Evolutionary conservation across 1,140 invertebrate species (phyloP).

Genomic region (Hermetia illucens): DNA sequence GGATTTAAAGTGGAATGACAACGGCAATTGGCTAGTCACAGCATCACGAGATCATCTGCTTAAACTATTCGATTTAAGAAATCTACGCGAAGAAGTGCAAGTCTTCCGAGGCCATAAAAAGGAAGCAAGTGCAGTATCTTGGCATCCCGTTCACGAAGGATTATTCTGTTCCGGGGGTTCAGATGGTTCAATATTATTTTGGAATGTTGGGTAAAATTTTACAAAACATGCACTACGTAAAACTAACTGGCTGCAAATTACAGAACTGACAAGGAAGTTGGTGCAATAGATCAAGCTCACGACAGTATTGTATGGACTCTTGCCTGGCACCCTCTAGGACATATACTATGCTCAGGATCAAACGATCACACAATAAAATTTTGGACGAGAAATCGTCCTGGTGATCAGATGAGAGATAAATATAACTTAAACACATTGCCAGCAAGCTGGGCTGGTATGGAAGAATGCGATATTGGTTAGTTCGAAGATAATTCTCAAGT

Average conservation of each 20-base stretch:
- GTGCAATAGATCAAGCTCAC: conserved; percentile 94
- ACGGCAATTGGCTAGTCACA: conserved; percentile 99
- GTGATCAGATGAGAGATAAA: conserved; percentile 95
- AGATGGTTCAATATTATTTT: conserved; percentile 95
- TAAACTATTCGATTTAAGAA: conserved; percentile 96
- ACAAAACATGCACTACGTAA: too few species aligned
- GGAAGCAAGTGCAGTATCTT: conserved; percentile 91
- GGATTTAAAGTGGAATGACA: conserved; percentile 98
- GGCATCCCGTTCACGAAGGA: conserved; percentile 95
- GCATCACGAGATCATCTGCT: conserved; percentile 94
- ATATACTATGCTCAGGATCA: conserved; percentile 94
- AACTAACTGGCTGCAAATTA: conserved; percentile 10
- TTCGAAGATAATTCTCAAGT: conserved; percentile 8
- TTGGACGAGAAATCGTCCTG: conserved; percentile 97
- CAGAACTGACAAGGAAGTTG: conserved; percentile 94
- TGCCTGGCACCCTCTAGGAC: conserved; percentile 97
- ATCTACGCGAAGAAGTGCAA: conserved; percentile 85
- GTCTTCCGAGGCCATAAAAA: conserved; percentile 97
- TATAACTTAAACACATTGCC: conserved; percentile 91
- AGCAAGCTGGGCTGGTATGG: conserved; percentile 50
- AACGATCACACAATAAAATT: conserved; percentile 99
- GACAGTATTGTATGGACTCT: conserved; percentile 98
- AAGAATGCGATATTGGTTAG: conserved; percentile 56
- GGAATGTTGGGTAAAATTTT: conserved; percentile 94
- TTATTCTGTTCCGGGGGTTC: conserved; percentile 94